These are phyloP conservation scores for Tetramorium parvispinum DNA, from an alignment of 1,140 invertebrate species.

Conservation along the genomic window DNA sequence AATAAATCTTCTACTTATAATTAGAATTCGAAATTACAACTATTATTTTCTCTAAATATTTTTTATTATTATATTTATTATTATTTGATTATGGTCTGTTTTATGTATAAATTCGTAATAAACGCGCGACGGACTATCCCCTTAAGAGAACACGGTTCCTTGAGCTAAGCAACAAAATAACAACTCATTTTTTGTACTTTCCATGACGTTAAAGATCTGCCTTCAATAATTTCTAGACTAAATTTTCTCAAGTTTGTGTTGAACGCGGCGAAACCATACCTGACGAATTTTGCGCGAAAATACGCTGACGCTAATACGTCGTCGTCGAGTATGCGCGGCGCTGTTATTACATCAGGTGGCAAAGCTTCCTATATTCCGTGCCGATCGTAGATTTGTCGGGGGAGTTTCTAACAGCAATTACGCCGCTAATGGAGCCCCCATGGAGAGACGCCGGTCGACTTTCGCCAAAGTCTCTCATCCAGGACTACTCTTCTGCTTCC, in stretches of 20 bases:
- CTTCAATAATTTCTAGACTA: background rate
- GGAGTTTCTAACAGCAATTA: constrained; percentile 83
- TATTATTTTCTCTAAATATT: background rate
- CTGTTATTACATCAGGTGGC: constrained; percentile 44
- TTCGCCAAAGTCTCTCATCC: constrained; percentile 68
- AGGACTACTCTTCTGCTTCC: constrained; percentile 16
- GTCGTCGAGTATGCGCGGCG: background rate
- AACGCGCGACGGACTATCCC: background rate
- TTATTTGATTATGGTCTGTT: no score
- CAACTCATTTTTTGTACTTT: background rate
- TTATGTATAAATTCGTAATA: background rate
- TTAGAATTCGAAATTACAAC: background rate
- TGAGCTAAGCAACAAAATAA: background rate
- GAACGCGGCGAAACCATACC: background rate
- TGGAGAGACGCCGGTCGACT: constrained; percentile 77
- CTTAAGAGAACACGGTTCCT: background rate
- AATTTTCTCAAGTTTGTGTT: background rate
- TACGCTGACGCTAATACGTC: background rate
- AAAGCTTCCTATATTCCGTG: constrained; percentile 58
- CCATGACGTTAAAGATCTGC: background rate
- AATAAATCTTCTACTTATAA: background rate
- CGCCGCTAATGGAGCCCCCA: constrained; percentile 80
- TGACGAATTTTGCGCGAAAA: constrained; percentile 28
- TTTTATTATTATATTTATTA: background rate
- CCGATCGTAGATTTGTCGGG: constrained; percentile 79